These are phyloP conservation scores for Dermatemys mawii DNA, from an alignment of 2,113 vertebrate genomes.

Conservation along the genomic window DNA sequence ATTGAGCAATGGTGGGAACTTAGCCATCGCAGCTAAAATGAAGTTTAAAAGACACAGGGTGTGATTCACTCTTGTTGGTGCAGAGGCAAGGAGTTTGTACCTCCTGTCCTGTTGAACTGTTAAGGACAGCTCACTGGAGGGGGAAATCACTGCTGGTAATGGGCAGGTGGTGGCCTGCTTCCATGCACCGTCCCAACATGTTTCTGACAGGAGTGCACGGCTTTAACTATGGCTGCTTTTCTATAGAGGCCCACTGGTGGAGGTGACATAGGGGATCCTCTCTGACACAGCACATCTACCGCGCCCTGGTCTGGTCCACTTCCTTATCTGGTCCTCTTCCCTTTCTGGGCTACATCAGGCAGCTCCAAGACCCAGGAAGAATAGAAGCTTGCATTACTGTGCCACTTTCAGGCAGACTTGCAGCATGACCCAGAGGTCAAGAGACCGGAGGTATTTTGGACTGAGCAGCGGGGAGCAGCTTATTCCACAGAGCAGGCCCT, in stretches of 20 bases:
- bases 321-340: background rate
- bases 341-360: background rate
- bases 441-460: background rate
- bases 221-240: background rate
- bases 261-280: background rate
- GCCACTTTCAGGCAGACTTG: background rate
- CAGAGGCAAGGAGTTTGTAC: background rate
- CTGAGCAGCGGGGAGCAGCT: background rate
- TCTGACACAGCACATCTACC: background rate
- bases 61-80: background rate
- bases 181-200: background rate
- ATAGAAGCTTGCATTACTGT: background rate
- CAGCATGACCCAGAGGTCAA: fast-evolving
- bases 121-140: background rate
- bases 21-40: background rate
- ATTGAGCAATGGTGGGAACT: background rate
- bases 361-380: background rate
- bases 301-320: background rate
- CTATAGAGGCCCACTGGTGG: background rate
- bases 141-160: background rate
- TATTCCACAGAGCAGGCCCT: background rate
- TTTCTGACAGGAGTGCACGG: background rate
- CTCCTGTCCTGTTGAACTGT: background rate
- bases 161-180: background rate
- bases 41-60: background rate